phyloP scores from a whole-genome alignment of 2,888 invertebrate species.

The Dysmachus trigonus region DNA sequence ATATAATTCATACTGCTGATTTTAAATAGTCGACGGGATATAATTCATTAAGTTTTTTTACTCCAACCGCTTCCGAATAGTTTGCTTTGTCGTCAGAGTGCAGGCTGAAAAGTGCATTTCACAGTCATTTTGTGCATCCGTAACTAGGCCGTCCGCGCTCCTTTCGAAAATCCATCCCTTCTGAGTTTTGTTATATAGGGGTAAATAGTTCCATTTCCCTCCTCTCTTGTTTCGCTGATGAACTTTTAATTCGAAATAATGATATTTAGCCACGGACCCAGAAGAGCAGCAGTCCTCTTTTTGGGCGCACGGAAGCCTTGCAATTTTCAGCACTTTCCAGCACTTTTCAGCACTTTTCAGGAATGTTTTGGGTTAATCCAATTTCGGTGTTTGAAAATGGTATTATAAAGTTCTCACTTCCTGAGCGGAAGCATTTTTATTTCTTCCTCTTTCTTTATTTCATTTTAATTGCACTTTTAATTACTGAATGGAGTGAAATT shows the following conservation, averaged over 20 bases:
- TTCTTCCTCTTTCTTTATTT: neutral
- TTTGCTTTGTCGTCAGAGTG: neutral
- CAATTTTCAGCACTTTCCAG: neutral
- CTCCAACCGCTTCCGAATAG: neutral
- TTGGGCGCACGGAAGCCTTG: neutral
- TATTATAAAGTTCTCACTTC: neutral
- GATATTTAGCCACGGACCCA: neutral
- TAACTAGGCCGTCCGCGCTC: slow-evolving; percentile 4
- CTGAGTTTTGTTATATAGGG: neutral
- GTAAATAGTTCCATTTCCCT: neutral
- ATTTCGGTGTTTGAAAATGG: neutral
- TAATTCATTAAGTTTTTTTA: slow-evolving; percentile 39
- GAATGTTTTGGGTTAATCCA: neutral
- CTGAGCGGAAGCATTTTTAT: neutral
- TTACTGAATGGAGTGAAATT: neutral
- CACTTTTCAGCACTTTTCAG: neutral
- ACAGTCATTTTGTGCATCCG: neutral
- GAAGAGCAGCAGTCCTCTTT: neutral
- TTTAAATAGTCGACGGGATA: slow-evolving; percentile 15
- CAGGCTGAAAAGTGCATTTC: neutral
- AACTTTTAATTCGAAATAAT: slow-evolving; percentile 21
- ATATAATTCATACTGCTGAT: slow-evolving; percentile 18
- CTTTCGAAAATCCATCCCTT: neutral
- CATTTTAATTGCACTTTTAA: neutral
- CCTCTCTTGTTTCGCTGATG: neutral